These are phyloP conservation scores for Zoanthus sansibaricus DNA, from an alignment of 92 coral and sea anemone genomes.

Conservation along the genomic window DNA sequence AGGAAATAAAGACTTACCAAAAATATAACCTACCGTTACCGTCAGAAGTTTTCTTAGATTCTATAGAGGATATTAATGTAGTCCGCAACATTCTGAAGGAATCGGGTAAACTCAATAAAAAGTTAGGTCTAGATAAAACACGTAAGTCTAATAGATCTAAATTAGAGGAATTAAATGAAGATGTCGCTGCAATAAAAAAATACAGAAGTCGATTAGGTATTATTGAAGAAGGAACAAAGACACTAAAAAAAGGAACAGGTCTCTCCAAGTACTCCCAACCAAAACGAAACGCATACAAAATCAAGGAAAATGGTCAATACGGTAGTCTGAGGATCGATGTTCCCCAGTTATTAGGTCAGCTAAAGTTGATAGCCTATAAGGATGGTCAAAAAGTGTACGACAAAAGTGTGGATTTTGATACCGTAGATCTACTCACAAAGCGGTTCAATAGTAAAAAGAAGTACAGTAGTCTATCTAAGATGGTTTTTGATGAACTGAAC, in stretches of 20 bases:
- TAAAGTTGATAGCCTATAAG: too few species aligned
- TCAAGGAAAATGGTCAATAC: not conserved
- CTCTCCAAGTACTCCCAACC: not conserved
- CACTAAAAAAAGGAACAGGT: not conserved
- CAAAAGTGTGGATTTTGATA: too few species aligned
- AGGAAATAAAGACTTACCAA: not conserved
- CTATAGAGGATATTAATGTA: not conserved
- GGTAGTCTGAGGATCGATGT: not conserved
- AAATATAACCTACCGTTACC: conserved; percentile 7
- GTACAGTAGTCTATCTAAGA: too few species aligned
- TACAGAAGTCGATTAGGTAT: not conserved
- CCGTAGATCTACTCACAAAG: too few species aligned
- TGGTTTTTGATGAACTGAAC: too few species aligned
- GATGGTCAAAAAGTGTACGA: too few species aligned
- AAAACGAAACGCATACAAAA: not conserved
- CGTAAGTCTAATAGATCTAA: not conserved
- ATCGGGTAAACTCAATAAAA: not conserved
- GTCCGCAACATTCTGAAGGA: not conserved
- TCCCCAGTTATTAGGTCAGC: not conserved
- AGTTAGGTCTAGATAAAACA: not conserved
- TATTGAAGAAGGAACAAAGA: not conserved
- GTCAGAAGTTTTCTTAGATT: not conserved
- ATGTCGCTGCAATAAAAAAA: not conserved
- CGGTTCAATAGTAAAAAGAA: too few species aligned
- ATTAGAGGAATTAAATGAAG: not conserved